Percentiles rank a stretch among this genome's conserved stretches.
phyloP scores from a whole-genome alignment of 1,140 invertebrate species.

The Drosophila oshimai region DNA sequence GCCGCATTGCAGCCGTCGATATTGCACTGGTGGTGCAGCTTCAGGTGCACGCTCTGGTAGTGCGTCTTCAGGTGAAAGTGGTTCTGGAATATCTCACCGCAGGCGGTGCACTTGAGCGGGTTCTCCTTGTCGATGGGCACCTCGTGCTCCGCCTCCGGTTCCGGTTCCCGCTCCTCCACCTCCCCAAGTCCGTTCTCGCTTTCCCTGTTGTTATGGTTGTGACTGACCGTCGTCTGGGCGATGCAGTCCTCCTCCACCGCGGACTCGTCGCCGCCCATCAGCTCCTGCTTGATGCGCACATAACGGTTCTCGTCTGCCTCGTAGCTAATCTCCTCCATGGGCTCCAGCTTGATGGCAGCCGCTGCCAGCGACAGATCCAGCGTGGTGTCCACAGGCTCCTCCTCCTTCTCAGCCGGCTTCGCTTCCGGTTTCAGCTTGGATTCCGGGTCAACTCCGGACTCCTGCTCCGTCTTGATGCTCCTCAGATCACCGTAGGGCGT shows the following conservation, averaged over 20 bases:
- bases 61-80: conserved; percentile 97
- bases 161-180: not conserved
- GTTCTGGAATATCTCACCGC: conserved; percentile 97
- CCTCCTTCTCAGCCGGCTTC: not conserved
- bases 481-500: conserved; percentile 56
- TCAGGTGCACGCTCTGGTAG: conserved; percentile 97
- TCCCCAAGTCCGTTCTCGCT: conserved; percentile 3
- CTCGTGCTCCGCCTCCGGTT: conserved; percentile 85
- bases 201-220: conserved; percentile 34
- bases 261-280: conserved; percentile 50
- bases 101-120: conserved; percentile 91
- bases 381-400: conserved; percentile 5
- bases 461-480: conserved; percentile 47
- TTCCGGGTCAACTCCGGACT: conserved; percentile 12
- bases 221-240: conserved; percentile 9
- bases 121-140: conserved; percentile 92
- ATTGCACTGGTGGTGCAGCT: conserved; percentile 97
- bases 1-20: conserved; percentile 98
- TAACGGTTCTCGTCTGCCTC: conserved; percentile 67
- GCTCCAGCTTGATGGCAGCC: conserved; percentile 69
- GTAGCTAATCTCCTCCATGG: conserved; percentile 56
- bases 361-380: conserved; percentile 41
- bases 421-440: not conserved
- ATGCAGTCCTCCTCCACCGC: not conserved
- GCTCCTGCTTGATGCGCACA: conserved; percentile 67